Evolutionary conservation across 2,113 vertebrate species (phyloP).

Genomic region (Pollimyrus isidori): DNA sequence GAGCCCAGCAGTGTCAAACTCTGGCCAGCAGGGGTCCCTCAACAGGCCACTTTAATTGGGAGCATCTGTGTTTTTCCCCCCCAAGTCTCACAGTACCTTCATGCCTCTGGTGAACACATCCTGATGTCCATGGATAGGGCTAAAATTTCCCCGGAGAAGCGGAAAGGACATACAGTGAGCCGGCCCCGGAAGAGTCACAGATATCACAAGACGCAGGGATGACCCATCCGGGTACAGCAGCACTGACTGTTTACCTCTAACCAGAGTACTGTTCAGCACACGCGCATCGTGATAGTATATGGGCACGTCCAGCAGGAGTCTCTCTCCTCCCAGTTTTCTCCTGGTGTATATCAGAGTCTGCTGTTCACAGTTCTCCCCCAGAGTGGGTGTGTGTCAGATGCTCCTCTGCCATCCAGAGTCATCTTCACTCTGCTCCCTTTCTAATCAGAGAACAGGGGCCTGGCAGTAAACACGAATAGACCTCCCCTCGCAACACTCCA

Average conservation of each 20-base stretch:
- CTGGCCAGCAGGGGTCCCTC: background rate
- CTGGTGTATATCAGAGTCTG: background rate
- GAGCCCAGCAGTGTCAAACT: background rate
- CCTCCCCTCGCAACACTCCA: background rate
- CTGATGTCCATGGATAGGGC: background rate
- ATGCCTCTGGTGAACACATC: background rate
- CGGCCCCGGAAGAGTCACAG: background rate
- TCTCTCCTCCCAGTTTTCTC: background rate
- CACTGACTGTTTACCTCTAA: background rate
- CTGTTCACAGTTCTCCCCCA: background rate
- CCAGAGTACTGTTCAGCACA: background rate
- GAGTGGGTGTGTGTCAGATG: conserved; percentile 2
- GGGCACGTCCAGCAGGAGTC: background rate
- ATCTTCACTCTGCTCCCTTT: background rate
- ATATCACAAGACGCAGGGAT: background rate
- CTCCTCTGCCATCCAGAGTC: background rate
- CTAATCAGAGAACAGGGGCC: background rate
- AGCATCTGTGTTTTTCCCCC: background rate
- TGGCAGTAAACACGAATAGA: background rate
- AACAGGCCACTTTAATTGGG: background rate
- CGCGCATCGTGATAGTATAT: background rate
- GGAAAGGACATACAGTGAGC: background rate
- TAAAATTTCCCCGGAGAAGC: background rate
- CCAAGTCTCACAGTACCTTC: background rate
- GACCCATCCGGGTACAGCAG: background rate